phyloP scores from a whole-genome alignment of 37 sponge, comb jelly and placozoan genomes.

The Dysidea cf. avara region DNA sequence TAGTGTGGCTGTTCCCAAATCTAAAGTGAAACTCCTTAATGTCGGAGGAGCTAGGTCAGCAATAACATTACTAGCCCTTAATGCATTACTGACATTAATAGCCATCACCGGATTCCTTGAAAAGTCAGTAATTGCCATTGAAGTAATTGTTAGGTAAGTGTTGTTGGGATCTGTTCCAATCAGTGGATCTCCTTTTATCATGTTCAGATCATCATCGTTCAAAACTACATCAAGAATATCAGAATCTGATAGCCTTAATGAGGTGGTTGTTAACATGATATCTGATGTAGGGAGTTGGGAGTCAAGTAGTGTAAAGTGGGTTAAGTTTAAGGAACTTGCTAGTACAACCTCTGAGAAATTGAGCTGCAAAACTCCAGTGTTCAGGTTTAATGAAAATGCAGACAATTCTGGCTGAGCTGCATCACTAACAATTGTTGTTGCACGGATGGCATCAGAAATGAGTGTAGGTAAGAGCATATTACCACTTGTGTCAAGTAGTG shows the following conservation, averaged over 20 bases:
- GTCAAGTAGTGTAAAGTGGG: slow-evolving; percentile 67
- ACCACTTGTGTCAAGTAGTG: slow-evolving; percentile 54
- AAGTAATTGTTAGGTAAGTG: slow-evolving; percentile 55
- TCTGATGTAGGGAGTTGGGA: slow-evolving; percentile 12
- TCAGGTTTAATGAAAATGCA: slow-evolving; percentile 67
- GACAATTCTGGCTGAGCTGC: slow-evolving; percentile 49
- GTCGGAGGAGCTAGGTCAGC: slow-evolving; percentile 70
- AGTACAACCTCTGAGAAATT: slow-evolving; percentile 77
- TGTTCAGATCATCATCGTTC: slow-evolving; percentile 38
- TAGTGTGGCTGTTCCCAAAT: slow-evolving; percentile 62
- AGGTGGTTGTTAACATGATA: slow-evolving; percentile 6
- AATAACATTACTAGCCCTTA: slow-evolving; percentile 33
- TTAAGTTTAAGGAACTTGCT: slow-evolving; percentile 32
- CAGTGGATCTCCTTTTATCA: slow-evolving; percentile 33
- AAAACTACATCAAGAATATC: slow-evolving; percentile 33
- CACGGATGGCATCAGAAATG: slow-evolving; percentile 42
- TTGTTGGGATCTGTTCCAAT: slow-evolving; percentile 52
- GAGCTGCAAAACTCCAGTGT: slow-evolving; percentile 49
- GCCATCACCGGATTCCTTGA: slow-evolving; percentile 51
- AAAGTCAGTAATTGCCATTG: slow-evolving; percentile 49
- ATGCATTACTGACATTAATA: slow-evolving; percentile 18
- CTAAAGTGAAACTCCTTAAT: slow-evolving; percentile 63
- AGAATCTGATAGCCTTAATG: slow-evolving; percentile 15
- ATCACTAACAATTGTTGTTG: slow-evolving; percentile 49
- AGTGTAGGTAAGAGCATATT: slow-evolving; percentile 26